Evolutionary conservation across 92 coral and sea anemone genomes (phyloP), one percentile per base, ranked within the genome.

Genomic region (Actinernus sp.): DNA sequence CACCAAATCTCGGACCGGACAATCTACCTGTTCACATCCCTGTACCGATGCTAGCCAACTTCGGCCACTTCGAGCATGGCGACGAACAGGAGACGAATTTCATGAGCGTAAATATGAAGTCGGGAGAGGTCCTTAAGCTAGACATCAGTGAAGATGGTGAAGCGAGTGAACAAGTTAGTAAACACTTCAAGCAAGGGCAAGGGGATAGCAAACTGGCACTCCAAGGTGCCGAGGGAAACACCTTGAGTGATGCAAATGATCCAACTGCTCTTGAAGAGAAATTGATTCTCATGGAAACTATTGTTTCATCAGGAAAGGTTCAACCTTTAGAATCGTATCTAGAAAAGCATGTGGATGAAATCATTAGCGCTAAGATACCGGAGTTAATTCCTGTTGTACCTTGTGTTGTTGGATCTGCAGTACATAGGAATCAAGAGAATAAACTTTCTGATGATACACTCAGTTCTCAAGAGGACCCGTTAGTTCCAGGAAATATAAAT

Each of bases 31-130:
- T 76, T 31, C 49, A 75, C 49, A 34, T 81, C 1, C 86, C 96
- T 13, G 96, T 89, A 3, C 98, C 98, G 26, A 46, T 78, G 41
- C 78, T 88, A 19, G 98, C 90, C 19, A 85, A 93, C 61, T 90
- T 50, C 52, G 84, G 68, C n/a, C 98, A 89, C 48, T 89, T 81
- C 44, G 88, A 93, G 47, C 61, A 81, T 26, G 66, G 69, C 33
- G 68, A 62, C 10, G 78, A 79, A 30, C 61, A 57, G 41, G 30
- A 19, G 16, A 22, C 24, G 43, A 14, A 26, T 28, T 12, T 4
- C 24, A 3, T 11, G 52, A 38, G 8, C 38, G 43, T 18, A 2
- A 20, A 17, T 6, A 22, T 26, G 0, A 7, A 58, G 11, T 49
- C 25, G 25, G 46, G 3, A 8, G 21, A 33, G 19, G 16, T 18